Percentiles rank a stretch among this genome's conserved stretches.
Evolutionary conservation across 2,113 vertebrate species (phyloP).

Genomic region (Trichomycterus rosablanca): DNA sequence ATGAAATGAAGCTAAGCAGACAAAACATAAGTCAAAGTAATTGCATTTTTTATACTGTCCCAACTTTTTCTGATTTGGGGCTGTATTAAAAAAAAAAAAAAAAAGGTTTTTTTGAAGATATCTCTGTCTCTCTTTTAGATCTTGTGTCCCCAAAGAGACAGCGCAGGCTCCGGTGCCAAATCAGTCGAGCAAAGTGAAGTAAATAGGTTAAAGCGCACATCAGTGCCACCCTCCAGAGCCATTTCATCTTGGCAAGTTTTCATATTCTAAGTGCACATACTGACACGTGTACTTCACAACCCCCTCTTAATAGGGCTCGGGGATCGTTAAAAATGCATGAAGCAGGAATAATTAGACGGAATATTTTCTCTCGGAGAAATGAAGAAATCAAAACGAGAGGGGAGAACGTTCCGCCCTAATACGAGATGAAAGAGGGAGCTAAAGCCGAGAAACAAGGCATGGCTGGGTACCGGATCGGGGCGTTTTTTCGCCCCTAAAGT

Average conservation of each 20-base stretch:
- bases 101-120: constrained; percentile 18
- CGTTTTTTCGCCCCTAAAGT: constrained; percentile 56
- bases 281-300: constrained; percentile 71
- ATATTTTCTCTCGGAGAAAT: constrained; percentile 65
- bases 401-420: constrained; percentile 60
- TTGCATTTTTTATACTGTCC: too few relatives aligned
- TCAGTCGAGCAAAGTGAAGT: constrained; percentile 56
- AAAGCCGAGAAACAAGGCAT: constrained; percentile 54
- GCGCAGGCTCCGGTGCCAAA: constrained; percentile 35
- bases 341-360: constrained; percentile 69
- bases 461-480: constrained; percentile 65
- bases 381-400: constrained; percentile 61
- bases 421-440: constrained; percentile 61
- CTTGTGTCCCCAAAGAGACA: constrained; percentile 23
- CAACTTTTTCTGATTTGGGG: too few relatives aligned
- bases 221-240: constrained; percentile 64
- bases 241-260: constrained; percentile 56
- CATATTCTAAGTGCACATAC: constrained; percentile 64
- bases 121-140: constrained; percentile 9
- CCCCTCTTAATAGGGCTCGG: constrained; percentile 59
- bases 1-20: too few relatives aligned
- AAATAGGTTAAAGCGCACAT: constrained; percentile 71
- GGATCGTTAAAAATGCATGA: constrained; percentile 68
- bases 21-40: too few relatives aligned
- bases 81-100: constrained; percentile 14